phyloP scores from a whole-genome alignment of 2,113 vertebrate species.

The Cacatua alba region DNA sequence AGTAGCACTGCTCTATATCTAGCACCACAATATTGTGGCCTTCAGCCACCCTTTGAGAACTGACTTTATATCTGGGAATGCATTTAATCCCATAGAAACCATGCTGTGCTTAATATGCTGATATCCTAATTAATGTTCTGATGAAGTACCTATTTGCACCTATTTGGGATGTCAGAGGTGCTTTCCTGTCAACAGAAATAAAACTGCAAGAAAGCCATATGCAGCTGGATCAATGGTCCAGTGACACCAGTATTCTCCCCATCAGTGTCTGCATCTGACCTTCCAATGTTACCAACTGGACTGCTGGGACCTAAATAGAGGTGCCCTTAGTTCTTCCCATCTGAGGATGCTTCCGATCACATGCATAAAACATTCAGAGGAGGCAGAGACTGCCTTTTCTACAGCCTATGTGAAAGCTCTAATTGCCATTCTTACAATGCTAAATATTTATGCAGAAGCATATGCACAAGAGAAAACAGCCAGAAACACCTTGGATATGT shows the following conservation, averaged over 20 bases:
- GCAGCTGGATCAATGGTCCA: background rate
- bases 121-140: background rate
- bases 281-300: background rate
- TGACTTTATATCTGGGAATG: background rate
- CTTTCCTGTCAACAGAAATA: background rate
- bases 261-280: background rate
- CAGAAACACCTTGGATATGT: background rate
- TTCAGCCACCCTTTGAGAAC: background rate
- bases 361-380: background rate
- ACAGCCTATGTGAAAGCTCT: background rate
- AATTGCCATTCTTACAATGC: background rate
- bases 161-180: background rate
- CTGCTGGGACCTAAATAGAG: background rate
- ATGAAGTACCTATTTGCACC: background rate
- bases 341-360: background rate
- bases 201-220: background rate
- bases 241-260: background rate
- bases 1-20: background rate
- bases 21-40: background rate
- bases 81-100: background rate
- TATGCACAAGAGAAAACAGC: background rate
- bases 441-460: background rate
- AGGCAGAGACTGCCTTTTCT: background rate
- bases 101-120: background rate
- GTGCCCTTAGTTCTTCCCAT: background rate